Conservation (phyloP, 2,797 vertebrate species). For the Enteromius trimaculatus region DNA sequence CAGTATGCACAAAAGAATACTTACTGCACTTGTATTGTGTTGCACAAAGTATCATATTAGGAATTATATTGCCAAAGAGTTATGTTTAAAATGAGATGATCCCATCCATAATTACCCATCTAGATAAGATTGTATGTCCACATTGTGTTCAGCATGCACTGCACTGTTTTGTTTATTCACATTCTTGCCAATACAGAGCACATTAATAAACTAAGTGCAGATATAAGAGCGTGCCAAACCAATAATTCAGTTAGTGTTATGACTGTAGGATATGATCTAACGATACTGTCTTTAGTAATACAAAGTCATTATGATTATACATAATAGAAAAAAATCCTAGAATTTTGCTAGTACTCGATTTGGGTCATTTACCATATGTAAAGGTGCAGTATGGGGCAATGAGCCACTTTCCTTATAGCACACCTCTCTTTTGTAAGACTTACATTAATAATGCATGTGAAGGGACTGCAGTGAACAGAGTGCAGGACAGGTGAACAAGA, state of each 20-base stretch:
- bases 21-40: not conserved
- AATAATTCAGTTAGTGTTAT: slow-evolving; percentile 20
- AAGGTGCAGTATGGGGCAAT: slow-evolving; percentile 35
- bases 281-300: not conserved
- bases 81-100: not conserved
- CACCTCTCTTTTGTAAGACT: slow-evolving; percentile 71
- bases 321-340: not conserved
- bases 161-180: slow-evolving; percentile 8
- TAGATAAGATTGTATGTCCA: slow-evolving; percentile 5
- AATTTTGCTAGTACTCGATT: not conserved
- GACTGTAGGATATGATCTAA: slow-evolving; percentile 1
- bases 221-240: not conserved
- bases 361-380: slow-evolving; percentile 9
- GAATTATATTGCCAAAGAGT: not conserved
- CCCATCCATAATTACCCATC: slow-evolving; percentile 11
- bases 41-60: not conserved
- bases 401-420: slow-evolving; percentile 55
- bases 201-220: slow-evolving; percentile 11
- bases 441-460: slow-evolving; percentile 79
- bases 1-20: not conserved
- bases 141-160: not conserved
- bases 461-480: slow-evolving; percentile 76
- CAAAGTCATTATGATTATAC: not conserved
- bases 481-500: slow-evolving; percentile 66
- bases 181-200: slow-evolving; percentile 5